Evolutionary conservation across 2,797 vertebrate species (phyloP).

Genomic region (Enteromius viviparus): DNA sequence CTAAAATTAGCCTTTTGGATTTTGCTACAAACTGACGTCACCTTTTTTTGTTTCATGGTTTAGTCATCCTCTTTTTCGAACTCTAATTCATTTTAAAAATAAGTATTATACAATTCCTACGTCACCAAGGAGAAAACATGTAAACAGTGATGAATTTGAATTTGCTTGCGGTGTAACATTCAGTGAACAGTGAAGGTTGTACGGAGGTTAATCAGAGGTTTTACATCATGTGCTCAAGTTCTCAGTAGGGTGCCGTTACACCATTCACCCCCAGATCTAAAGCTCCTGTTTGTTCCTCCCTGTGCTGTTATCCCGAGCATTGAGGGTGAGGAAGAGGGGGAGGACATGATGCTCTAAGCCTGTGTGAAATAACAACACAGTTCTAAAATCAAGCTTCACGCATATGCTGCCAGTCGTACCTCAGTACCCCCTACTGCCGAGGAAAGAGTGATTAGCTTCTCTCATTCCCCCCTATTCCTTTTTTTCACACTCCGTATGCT

Average conservation of each 20-base stretch:
- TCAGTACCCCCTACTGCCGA: neutral
- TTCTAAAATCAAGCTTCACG: constrained; percentile 45
- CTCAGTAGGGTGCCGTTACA: constrained; percentile 6
- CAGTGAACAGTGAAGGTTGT: neutral
- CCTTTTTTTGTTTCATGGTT: neutral
- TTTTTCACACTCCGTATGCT: constrained; percentile 39
- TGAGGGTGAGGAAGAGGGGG: constrained; percentile 13
- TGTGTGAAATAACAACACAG: constrained; percentile 39
- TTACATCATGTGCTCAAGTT: constrained; percentile 12
- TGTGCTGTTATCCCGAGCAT: constrained; percentile 6
- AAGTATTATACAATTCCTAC: neutral
- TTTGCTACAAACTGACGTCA: neutral
- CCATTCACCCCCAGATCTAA: constrained; percentile 10
- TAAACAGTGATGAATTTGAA: neutral
- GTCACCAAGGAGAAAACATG: neutral
- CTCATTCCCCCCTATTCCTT: neutral
- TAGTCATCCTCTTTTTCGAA: neutral
- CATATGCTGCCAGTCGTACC: constrained; percentile 37
- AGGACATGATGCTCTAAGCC: neutral
- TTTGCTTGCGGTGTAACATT: neutral
- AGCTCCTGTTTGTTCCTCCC: constrained; percentile 6
- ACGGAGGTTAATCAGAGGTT: constrained; percentile 11
- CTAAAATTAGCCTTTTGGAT: neutral
- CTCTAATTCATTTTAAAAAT: neutral
- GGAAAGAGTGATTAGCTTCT: constrained; percentile 30